Base-by-base conservation (phyloP, 53 echinoderm and acorn worm genomes). In the Antedon mediterranea region DNA sequence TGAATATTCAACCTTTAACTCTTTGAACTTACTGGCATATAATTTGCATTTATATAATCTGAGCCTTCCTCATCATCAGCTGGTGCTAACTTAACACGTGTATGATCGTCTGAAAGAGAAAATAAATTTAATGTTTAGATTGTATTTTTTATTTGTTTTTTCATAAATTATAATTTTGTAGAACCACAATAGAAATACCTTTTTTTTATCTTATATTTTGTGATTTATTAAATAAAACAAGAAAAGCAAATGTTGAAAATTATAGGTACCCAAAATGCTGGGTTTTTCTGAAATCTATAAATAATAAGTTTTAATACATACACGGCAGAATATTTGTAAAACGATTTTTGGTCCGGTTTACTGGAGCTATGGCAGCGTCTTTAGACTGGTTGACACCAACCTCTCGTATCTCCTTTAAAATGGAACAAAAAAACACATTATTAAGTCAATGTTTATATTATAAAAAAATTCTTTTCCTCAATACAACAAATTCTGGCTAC, bases 21-120 rank as follows among this genome's bases (percentile, higher is more conserved):
- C 5, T 0, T 20, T 4, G 31, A 5, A 90, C 90, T 90, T 57
- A 90, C 90, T 28, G 87, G 71, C 26, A 90, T 90, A 43, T 88
- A 90, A 77, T 90, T 90, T 23, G 87, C 90, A 82, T 90, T 90
- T 71, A 90, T 87, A 77, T 90, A 90, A 72, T 90, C 90, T 30
- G 84, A 84, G 0, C 90, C 87, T 28, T 81, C 78, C 3, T 88
- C 90, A 76, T 90, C 90, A 76, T 90, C 90, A 32, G 84, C 34
- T 32, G 84, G 81, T n/a, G 76, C 78, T 8, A 90, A 70, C 82
- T 85, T 87, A 13, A 90, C 90, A 77, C 90, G 43, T 3, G 90
- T 90, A 7, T 85, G 84, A 34, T 90, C 90, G 85, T 88, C 90
- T 90, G 78, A 78, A 78, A 33, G 29, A 26, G 32, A 70, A 32